These are phyloP conservation scores for Noctua janthe DNA, from an alignment of 2,888 invertebrate species.

Conservation along the genomic window DNA sequence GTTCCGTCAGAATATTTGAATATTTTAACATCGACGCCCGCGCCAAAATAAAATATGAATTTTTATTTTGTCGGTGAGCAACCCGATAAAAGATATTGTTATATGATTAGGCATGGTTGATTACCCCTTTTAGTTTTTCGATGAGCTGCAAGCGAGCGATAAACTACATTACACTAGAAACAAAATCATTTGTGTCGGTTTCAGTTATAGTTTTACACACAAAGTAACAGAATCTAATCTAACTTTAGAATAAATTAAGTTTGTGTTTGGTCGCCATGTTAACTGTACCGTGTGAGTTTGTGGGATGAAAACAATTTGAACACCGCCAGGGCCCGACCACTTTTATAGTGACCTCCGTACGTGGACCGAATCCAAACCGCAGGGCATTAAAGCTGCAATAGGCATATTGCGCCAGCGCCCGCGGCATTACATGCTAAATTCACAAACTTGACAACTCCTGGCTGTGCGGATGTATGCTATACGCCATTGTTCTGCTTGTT, in stretches of 20 bases:
- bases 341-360: constrained; percentile 84
- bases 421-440: constrained; percentile 75
- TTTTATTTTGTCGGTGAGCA: constrained; percentile 73
- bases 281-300: constrained; percentile 78
- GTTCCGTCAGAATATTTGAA: constrained; percentile 87
- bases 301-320: constrained; percentile 85
- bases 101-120: constrained; percentile 52
- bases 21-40: constrained; percentile 83
- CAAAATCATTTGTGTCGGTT: constrained; percentile 48
- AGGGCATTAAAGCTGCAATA: constrained; percentile 84
- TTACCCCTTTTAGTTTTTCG: constrained; percentile 54
- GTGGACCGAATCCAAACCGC: constrained; percentile 87
- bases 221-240: constrained; percentile 67
- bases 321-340: constrained; percentile 79
- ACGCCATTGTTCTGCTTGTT: constrained; percentile 31
- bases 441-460: constrained; percentile 74
- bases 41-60: constrained; percentile 82
- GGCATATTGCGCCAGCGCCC: constrained; percentile 78
- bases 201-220: constrained; percentile 60
- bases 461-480: constrained; percentile 50
- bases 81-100: constrained; percentile 57
- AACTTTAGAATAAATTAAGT: constrained; percentile 72
- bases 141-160: constrained; percentile 34
- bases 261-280: constrained; percentile 72
- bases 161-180: constrained; percentile 40